A percentile compares a stretch with the other conserved stretches of the same genome.
These are phyloP conservation scores for Tyria jacobaeae DNA, from an alignment of 2,888 invertebrate species.

Conservation along the genomic window DNA sequence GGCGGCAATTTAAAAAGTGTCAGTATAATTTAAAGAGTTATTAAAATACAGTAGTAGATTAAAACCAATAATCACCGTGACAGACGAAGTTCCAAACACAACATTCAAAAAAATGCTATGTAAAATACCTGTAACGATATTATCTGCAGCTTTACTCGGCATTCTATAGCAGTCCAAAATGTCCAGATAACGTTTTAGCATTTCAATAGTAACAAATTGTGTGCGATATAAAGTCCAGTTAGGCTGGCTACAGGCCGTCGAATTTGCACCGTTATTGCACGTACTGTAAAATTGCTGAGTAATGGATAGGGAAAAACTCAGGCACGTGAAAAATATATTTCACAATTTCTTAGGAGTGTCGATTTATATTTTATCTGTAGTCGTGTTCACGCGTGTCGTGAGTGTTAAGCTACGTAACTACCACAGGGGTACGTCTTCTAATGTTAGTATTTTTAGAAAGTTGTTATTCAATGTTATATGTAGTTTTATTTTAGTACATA, in stretches of 20 bases:
- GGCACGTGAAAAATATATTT: constrained; percentile 15
- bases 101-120: constrained; percentile 3
- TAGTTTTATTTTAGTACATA: no score
- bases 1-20: no score
- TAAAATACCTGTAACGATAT: constrained; percentile 8
- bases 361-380: constrained; percentile 14
- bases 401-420: not conserved
- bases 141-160: constrained; percentile 23
- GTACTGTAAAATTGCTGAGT: constrained; percentile 27
- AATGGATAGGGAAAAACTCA: constrained; percentile 19
- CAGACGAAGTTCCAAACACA: not conserved
- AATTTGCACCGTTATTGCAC: constrained; percentile 31
- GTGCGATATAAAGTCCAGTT: constrained; percentile 39
- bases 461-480: no score
- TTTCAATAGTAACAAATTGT: constrained; percentile 53
- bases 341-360: constrained; percentile 3
- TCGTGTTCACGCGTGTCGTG: constrained; percentile 2
- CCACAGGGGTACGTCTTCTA: no score
- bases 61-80: no score
- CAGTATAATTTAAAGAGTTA: no score
- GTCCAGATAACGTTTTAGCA: constrained; percentile 44
- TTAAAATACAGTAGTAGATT: no score
- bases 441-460: no score
- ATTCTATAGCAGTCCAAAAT: constrained; percentile 36
- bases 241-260: constrained; percentile 25